These are phyloP conservation scores for Paramisgurnus dabryanus DNA, from an alignment of 2,113 vertebrate genomes.

Conservation along the genomic window DNA sequence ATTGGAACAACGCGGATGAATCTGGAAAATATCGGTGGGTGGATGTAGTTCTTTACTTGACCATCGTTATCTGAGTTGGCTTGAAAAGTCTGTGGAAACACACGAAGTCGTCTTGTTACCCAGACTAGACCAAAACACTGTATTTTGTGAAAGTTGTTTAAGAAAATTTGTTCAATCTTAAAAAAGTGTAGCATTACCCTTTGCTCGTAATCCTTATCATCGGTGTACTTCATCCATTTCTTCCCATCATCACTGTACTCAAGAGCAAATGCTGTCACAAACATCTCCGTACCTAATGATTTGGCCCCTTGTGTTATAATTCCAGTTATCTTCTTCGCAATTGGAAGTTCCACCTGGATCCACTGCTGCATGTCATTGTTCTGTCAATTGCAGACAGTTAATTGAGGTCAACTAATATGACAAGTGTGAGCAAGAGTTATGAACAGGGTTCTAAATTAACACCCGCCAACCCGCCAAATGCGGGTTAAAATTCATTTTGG, in stretches of 20 bases:
- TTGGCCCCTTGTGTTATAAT: constrained; percentile 88
- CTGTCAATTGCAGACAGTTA: constrained; percentile 63
- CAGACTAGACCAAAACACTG: not conserved
- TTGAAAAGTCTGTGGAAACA: constrained; percentile 78
- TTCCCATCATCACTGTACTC: constrained; percentile 80
- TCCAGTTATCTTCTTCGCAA: constrained; percentile 87
- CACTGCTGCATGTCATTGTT: constrained; percentile 82
- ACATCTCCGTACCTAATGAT: constrained; percentile 78
- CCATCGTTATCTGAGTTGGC: constrained; percentile 80
- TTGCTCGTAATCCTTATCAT: constrained; percentile 65
- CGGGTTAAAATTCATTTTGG: too few species aligned
- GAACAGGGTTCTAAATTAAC: too few species aligned
- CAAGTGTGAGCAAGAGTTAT: not conserved
- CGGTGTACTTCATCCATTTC: constrained; percentile 81
- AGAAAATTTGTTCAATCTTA: not conserved
- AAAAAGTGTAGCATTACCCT: constrained; percentile 74
- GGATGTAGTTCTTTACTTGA: constrained; percentile 84
- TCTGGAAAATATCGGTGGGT: constrained; percentile 87
- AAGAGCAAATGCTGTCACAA: constrained; percentile 79
- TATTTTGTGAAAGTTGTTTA: not conserved
- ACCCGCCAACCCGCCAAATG: too few species aligned
- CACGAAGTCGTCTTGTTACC: constrained; percentile 22
- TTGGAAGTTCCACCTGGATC: constrained; percentile 87
- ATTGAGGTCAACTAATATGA: not conserved
- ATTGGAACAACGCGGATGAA: constrained; percentile 87